Conservation (phyloP, 2,888 invertebrate species). For the Caenorhabditis wallacei region DNA sequence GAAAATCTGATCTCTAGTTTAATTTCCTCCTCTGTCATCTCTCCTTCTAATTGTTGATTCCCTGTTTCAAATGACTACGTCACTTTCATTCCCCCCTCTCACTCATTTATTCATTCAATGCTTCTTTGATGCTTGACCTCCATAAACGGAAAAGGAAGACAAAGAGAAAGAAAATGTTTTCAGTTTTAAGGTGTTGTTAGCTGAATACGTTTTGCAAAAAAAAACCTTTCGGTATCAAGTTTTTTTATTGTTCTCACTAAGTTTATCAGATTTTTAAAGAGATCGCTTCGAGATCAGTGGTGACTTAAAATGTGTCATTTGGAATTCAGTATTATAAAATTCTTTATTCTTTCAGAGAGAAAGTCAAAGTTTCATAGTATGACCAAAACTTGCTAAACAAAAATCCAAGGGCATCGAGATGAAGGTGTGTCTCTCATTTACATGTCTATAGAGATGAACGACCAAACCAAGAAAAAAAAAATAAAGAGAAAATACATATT, state of each 20-base stretch:
- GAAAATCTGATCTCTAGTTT: too few relatives aligned
- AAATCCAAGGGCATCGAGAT: slow-evolving; percentile 7
- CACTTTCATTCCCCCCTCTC: neutral
- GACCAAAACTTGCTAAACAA: slow-evolving; percentile 49
- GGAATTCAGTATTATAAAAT: too few relatives aligned
- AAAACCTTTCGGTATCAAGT: too few relatives aligned
- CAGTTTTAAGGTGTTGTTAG: slow-evolving; percentile 23
- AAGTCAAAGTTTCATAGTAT: slow-evolving; percentile 3
- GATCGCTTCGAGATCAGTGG: too few relatives aligned
- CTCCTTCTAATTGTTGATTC: slow-evolving; percentile 4
- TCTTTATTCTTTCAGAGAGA: neutral
- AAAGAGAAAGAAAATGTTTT: neutral
- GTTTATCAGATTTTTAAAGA: too few relatives aligned
- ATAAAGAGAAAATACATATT: slow-evolving; percentile 23
- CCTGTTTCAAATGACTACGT: slow-evolving; percentile 4
- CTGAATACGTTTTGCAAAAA: slow-evolving; percentile 6
- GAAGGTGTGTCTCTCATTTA: slow-evolving; percentile 31
- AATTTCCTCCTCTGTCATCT: too few relatives aligned
- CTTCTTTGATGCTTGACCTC: slow-evolving; percentile 47
- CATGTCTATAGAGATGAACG: slow-evolving; percentile 13
- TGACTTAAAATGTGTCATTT: too few relatives aligned
- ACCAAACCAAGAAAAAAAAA: slow-evolving; percentile 22
- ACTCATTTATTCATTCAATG: neutral
- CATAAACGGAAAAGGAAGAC: neutral
- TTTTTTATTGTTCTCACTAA: too few relatives aligned